Evolutionary conservation across 2,797 vertebrate species (phyloP), one percentile per base, ranked within the genome.

Genomic region (Aldrovandia affinis): DNA sequence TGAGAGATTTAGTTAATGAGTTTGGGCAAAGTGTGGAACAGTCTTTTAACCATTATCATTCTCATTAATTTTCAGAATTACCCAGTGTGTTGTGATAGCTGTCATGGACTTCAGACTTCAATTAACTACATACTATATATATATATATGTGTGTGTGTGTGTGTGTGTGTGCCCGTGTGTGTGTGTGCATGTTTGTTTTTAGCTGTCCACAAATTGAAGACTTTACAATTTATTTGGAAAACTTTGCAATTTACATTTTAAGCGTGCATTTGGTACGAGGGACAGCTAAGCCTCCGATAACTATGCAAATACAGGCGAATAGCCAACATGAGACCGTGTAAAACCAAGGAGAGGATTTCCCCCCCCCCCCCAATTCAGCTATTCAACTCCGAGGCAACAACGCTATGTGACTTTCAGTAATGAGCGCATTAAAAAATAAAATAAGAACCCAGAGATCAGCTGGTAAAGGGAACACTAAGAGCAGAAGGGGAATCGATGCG

Each of bases 61-160:
- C 97, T 98, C 97, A 98, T 98, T 98, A 98, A 98, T 98, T 98
- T 98, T 96, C 97, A 96, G 96, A 98, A 98, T 97, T 97, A 98
- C 96, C 96, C 95, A 96, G 96, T 97, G 97, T 96, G 96, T 96
- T 96, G 95, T 97, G 97, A 98, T 98, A 97, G 96, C 97, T 97
- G 97, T 98, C 97, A 98, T 98, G 97, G 97, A 96, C 96, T 96
- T 97, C 96, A 97, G 97, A 97, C 96, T 98, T 97, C 97, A 99
- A 98, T 98, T 98, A 95, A 95, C 92, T 93, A 94, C 93, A 93
- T 87, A 92, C 92, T 86, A 88, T 90, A 86, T 89, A 88, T 89
- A 89, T 87, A 86, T 89, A 87, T 87, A 83, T 33, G 70, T 15
- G 61, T 80, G 42, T 81, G 52, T 65, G 30, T 5, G n/a, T 78